Conservation (phyloP, 2,113 vertebrate genomes). For the Pongo abelii region DNA sequence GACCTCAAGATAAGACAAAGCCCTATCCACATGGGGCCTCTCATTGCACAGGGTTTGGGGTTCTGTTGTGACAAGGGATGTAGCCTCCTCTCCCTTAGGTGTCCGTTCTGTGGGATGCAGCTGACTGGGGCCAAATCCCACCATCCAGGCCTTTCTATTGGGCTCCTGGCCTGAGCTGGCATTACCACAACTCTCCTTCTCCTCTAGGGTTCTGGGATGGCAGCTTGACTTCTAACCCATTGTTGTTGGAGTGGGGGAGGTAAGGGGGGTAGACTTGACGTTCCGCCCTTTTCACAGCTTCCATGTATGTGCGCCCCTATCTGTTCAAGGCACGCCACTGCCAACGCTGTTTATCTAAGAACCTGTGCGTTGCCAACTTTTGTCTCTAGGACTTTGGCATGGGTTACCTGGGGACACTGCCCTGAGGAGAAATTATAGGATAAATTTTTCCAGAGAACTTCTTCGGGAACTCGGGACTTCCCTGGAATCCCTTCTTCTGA, state of each 20-base stretch:
- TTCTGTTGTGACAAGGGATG: not conserved
- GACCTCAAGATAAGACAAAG: not conserved
- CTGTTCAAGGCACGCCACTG: not conserved
- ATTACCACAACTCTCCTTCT: not conserved
- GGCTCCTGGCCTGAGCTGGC: not conserved
- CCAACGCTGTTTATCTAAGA: not conserved
- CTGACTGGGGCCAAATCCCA: not conserved
- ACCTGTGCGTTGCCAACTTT: not conserved
- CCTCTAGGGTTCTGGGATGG: not conserved
- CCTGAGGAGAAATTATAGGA: not conserved
- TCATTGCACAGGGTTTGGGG: not conserved
- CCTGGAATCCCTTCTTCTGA: slow-evolving; percentile 23
- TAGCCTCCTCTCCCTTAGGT: not conserved
- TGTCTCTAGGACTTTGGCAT: slow-evolving; percentile 16
- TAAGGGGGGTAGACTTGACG: not conserved
- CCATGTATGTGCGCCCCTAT: not conserved
- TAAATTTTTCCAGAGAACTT: not conserved
- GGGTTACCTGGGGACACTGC: not conserved
- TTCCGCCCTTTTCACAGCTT: not conserved
- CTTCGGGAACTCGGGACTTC: not conserved
- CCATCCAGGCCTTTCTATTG: not conserved
- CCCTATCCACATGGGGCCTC: not conserved
- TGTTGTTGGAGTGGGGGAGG: not conserved
- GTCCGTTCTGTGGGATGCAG: not conserved
- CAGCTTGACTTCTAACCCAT: not conserved